A percentile compares a stretch with the other conserved stretches of the same genome.
These are phyloP conservation scores for Platichthys flesus DNA, from an alignment of 2,113 vertebrate species.

Conservation along the genomic window DNA sequence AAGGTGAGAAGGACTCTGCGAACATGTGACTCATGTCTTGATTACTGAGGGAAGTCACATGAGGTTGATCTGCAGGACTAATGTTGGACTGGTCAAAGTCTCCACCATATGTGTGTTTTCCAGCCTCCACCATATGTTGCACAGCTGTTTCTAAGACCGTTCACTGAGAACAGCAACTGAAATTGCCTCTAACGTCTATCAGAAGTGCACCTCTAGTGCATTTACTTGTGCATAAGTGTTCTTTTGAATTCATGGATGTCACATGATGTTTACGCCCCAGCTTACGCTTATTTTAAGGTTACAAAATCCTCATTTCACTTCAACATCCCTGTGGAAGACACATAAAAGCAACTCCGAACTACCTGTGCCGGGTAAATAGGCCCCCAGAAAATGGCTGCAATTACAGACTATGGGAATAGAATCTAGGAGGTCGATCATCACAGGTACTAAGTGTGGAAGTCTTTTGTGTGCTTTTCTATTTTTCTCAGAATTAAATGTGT, in stretches of 20 bases:
- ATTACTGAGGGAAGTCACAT: conserved; percentile 5
- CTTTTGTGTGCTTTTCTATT: not conserved
- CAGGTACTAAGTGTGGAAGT: not conserved
- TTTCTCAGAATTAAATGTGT: not conserved
- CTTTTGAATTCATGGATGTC: no score
- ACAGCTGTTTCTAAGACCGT: no score
- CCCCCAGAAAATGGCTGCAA: not conserved
- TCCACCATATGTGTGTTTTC: not conserved
- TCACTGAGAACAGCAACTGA: no score
- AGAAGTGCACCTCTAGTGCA: no score
- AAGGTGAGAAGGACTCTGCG: not conserved
- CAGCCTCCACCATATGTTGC: not conserved
- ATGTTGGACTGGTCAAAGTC: not conserved
- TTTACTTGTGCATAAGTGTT: no score
- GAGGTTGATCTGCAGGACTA: conserved; percentile 3
- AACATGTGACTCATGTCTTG: not conserved
- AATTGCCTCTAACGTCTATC: no score
- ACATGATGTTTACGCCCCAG: no score
- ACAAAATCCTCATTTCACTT: not conserved
- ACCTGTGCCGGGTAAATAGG: not conserved
- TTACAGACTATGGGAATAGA: not conserved
- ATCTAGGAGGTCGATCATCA: not conserved
- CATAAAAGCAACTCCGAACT: not conserved
- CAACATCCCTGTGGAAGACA: not conserved
- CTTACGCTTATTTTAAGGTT: no score